These are phyloP conservation scores for Brienomyrus longianalis DNA, from an alignment of 2,113 vertebrate species.

Conservation along the genomic window DNA sequence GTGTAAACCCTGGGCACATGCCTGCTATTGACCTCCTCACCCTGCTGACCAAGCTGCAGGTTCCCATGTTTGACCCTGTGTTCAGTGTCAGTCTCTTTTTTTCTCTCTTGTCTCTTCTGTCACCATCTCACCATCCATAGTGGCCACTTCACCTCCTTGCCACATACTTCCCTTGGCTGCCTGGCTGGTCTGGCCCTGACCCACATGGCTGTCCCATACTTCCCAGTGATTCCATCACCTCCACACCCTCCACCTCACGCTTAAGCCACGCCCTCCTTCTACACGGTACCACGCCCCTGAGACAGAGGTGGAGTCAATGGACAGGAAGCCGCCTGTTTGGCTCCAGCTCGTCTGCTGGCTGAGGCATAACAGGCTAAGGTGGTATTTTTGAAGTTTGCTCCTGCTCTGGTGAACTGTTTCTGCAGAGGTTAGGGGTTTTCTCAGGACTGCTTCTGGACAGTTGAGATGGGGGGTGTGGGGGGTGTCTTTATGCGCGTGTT, in stretches of 20 bases:
- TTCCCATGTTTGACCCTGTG: conserved; percentile 9
- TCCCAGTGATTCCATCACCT: conserved; percentile 51
- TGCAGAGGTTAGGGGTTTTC: neutral
- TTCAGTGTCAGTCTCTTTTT: conserved; percentile 36
- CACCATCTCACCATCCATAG: conserved; percentile 67
- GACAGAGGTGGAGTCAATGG: conserved; percentile 25
- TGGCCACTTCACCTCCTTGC: conserved; percentile 69
- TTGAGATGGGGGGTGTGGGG: neutral
- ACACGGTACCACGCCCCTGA: conserved; percentile 29
- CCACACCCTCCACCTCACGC: conserved; percentile 4
- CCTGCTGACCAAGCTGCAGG: neutral
- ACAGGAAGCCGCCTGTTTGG: neutral
- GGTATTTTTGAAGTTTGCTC: neutral
- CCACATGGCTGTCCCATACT: conserved; percentile 57
- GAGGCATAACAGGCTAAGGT: neutral
- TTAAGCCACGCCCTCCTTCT: neutral
- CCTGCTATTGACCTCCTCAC: neutral
- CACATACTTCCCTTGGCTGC: conserved; percentile 63
- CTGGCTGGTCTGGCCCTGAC: conserved; percentile 60
- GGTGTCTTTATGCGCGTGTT: neutral
- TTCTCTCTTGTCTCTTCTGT: conserved; percentile 66
- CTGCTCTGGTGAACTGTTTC: neutral
- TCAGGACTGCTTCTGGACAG: neutral
- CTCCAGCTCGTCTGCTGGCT: neutral
- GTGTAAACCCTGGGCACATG: neutral